Evolutionary conservation across 2,888 invertebrate species (phyloP).

Genomic region (Zeuzera pyrina): DNA sequence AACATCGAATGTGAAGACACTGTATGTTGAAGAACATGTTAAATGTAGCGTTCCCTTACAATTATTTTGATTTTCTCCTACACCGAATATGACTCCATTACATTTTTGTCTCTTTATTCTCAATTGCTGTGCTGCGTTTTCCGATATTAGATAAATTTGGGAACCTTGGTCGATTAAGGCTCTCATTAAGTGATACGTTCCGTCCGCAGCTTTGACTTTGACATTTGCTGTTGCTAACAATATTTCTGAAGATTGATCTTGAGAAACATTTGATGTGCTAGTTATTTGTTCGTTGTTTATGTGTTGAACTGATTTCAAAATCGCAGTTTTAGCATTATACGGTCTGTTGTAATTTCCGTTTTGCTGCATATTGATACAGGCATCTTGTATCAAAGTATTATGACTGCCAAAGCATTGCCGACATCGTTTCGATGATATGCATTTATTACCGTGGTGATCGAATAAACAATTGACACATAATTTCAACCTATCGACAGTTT

Average conservation of each 20-base stretch:
- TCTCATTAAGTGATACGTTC: slow-evolving; percentile 5
- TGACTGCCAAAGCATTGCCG: no score
- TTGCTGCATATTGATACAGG: no score
- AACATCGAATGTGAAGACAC: slow-evolving; percentile 6
- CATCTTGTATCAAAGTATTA: slow-evolving; percentile 9
- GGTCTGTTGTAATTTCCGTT: no score
- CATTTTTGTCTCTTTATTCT: no score
- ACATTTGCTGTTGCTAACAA: slow-evolving; percentile 11
- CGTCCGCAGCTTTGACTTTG: slow-evolving; percentile 10
- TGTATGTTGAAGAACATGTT: slow-evolving; percentile 5
- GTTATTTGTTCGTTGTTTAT: no score
- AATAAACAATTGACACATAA: slow-evolving; percentile 9
- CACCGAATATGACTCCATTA: no score
- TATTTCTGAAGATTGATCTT: slow-evolving; percentile 4
- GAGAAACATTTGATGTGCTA: slow-evolving; percentile 1
- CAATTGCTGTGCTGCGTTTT: no score
- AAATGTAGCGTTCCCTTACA: slow-evolving; percentile 11
- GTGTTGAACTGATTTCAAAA: no score
- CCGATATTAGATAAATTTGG: slow-evolving; percentile 13
- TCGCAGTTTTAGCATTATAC: no score
- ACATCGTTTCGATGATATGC: no score
- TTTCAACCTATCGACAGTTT: slow-evolving; percentile 5
- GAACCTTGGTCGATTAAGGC: slow-evolving; percentile 15
- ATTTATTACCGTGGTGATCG: no score
- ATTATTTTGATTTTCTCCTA: slow-evolving; percentile 7